Conservation (phyloP, 2,797 vertebrate genomes). For the Lepilemur septentrionalis region DNA sequence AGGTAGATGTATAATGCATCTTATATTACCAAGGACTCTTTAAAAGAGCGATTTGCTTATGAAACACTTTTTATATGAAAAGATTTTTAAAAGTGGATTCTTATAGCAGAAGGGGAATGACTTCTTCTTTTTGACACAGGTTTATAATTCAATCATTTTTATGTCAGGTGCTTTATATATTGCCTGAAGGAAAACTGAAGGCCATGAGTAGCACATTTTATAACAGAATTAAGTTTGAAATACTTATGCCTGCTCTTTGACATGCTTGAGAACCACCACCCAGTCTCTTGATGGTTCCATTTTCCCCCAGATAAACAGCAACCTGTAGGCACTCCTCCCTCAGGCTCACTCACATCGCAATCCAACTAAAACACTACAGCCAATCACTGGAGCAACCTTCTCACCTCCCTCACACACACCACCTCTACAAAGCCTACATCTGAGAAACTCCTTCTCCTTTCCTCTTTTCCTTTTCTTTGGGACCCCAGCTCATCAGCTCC, state of each 20-base stretch:
- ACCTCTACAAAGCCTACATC: neutral
- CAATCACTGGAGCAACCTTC: neutral
- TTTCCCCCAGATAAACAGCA: neutral
- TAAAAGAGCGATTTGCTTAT: conserved; percentile 13
- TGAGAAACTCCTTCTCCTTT: neutral
- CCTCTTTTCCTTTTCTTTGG: neutral
- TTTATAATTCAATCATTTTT: neutral
- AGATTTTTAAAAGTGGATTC: neutral
- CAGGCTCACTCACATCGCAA: neutral
- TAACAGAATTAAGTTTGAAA: neutral
- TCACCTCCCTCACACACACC: neutral
- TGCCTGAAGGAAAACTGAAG: neutral
- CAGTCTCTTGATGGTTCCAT: neutral
- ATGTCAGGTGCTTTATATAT: neutral
- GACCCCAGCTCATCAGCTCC: neutral
- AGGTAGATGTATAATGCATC: neutral
- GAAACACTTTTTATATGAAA: neutral
- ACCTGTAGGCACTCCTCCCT: neutral
- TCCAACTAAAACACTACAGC: neutral
- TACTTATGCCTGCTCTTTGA: neutral
- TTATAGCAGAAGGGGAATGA: neutral
- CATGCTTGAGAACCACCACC: neutral
- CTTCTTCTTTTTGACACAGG: neutral
- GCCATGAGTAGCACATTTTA: neutral
- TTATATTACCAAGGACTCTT: neutral